These are phyloP conservation scores for Syncerus caffer DNA, from an alignment of 2,797 vertebrate genomes.

Conservation along the genomic window DNA sequence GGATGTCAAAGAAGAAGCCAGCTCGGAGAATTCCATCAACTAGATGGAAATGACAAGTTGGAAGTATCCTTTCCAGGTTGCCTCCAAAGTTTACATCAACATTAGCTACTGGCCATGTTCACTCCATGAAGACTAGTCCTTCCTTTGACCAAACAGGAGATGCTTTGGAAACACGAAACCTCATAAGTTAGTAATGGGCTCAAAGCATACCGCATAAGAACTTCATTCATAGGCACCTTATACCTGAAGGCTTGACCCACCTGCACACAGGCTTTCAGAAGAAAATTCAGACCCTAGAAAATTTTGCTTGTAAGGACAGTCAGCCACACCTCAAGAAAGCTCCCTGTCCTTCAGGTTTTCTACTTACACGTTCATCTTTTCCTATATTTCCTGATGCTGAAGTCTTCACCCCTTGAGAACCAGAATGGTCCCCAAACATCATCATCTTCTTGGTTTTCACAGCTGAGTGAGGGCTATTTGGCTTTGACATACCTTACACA, in stretches of 20 bases:
- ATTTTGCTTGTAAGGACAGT: background rate
- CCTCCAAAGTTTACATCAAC: background rate
- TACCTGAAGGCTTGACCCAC: background rate
- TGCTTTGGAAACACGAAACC: background rate
- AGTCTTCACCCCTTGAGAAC: background rate
- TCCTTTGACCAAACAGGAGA: background rate
- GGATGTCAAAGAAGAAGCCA: background rate
- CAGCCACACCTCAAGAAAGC: background rate
- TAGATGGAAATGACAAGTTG: background rate
- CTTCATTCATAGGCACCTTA: background rate
- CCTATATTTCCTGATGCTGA: background rate
- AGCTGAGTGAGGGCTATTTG: background rate
- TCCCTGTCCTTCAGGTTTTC: background rate
- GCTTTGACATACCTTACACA: background rate
- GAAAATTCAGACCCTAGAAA: conserved; percentile 26
- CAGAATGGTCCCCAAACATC: background rate
- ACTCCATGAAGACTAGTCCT: background rate
- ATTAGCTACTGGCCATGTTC: background rate
- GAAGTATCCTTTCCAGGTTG: background rate
- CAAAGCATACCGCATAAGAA: background rate
- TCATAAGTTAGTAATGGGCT: background rate
- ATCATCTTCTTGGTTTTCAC: background rate
- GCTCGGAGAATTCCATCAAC: background rate
- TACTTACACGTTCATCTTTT: background rate
- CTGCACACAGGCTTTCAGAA: background rate